Conservation (phyloP, 1,140 invertebrate species). For the Bacillus rossius region DNA sequence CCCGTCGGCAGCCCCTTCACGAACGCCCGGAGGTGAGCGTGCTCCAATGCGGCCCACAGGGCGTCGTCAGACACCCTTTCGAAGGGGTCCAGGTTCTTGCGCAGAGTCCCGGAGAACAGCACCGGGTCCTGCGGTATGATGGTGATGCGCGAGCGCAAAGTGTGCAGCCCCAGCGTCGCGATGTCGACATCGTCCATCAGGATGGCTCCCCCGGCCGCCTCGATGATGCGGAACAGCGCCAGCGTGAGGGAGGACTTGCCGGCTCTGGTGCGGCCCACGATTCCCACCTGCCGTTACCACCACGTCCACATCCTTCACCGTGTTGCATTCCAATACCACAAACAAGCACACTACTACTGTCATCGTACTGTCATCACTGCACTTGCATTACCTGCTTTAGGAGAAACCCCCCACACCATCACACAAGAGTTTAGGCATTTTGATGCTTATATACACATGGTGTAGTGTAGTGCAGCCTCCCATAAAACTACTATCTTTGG, state of each 20-base stretch:
- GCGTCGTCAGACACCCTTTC: slow-evolving; percentile 66
- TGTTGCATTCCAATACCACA: too few species aligned
- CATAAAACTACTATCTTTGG: too few species aligned
- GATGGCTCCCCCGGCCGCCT: slow-evolving; percentile 29
- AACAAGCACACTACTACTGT: too few species aligned
- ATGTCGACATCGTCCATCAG: slow-evolving; percentile 38
- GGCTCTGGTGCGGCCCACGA: too few species aligned
- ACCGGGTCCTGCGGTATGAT: slow-evolving; percentile 76
- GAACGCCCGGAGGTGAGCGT: slow-evolving; percentile 71
- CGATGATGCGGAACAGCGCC: slow-evolving; percentile 44
- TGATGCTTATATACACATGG: too few species aligned
- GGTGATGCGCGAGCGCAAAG: slow-evolving; percentile 41
- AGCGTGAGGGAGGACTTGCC: slow-evolving; percentile 47
- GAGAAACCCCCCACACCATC: too few species aligned
- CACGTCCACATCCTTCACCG: too few species aligned
- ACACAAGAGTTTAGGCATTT: too few species aligned
- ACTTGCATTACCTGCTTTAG: too few species aligned
- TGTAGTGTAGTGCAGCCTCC: too few species aligned
- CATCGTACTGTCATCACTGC: too few species aligned
- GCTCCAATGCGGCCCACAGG: slow-evolving; percentile 76
- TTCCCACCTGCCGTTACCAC: too few species aligned
- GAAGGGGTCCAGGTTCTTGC: slow-evolving; percentile 84
- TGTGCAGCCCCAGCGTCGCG: slow-evolving; percentile 40
- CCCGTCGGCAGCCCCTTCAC: slow-evolving; percentile 62
- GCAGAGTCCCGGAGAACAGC: slow-evolving; percentile 76